Percentiles rank a stretch among this genome's conserved stretches.
Conservation (phyloP, 2,113 vertebrate genomes). For the Leptosomus discolor region DNA sequence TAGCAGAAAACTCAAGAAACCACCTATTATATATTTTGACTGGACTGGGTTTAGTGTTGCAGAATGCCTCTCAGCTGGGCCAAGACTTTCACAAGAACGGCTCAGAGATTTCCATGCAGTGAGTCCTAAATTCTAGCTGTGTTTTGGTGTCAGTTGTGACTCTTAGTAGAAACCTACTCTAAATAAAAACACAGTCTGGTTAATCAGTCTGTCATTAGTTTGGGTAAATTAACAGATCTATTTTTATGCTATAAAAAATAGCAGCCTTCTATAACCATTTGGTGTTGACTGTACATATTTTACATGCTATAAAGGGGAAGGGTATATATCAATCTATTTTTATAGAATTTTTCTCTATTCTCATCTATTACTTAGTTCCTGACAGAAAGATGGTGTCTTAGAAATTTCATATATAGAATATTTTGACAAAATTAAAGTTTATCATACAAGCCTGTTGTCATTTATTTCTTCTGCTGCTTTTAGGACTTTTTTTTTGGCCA, state of each 20-base stretch:
- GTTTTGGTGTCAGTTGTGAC: not conserved
- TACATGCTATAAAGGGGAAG: not conserved
- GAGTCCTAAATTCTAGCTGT: not conserved
- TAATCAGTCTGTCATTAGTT: not conserved
- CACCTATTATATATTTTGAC: not conserved
- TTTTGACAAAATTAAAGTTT: not conserved
- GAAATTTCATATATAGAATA: not conserved
- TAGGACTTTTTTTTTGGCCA: not conserved
- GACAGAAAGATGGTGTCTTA: not conserved
- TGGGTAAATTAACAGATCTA: not conserved
- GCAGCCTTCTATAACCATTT: not conserved
- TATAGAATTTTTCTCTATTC: not conserved
- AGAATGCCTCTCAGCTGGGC: not conserved
- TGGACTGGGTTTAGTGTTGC: not conserved
- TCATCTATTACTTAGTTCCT: not conserved
- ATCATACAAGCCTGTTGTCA: not conserved
- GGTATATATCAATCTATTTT: not conserved
- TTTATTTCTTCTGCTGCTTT: not conserved
- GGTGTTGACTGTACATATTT: not conserved
- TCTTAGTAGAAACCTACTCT: not conserved
- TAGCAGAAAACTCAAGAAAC: not conserved
- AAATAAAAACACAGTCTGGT: not conserved
- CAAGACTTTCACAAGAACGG: not conserved
- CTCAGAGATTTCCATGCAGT: not conserved
- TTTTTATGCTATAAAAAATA: not conserved